Evolutionary conservation across 2,888 invertebrate species (phyloP).

Genomic region (Dichetophora obliterata): DNA sequence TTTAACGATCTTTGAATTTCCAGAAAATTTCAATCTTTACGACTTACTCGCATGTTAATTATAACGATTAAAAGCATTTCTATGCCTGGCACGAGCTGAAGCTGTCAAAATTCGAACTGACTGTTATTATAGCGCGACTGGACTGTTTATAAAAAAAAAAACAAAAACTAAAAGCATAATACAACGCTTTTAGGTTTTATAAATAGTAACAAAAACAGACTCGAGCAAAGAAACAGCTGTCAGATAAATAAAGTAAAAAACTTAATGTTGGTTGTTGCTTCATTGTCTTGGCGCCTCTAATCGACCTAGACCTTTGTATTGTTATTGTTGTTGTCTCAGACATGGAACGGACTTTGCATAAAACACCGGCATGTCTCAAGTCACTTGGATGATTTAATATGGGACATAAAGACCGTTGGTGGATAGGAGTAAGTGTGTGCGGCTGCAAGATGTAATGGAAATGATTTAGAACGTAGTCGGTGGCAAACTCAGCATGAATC

Average conservation of each 20-base stretch:
- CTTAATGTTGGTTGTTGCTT: slow-evolving; percentile 16
- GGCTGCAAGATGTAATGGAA: neutral
- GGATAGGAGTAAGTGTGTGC: neutral
- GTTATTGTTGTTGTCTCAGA: slow-evolving; percentile 20
- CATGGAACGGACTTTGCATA: neutral
- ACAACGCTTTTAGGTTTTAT: neutral
- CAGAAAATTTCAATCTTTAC: neutral
- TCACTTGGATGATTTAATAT: slow-evolving; percentile 31
- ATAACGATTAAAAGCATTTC: neutral
- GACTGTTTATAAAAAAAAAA: neutral
- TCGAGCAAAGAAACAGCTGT: neutral
- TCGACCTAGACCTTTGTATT: slow-evolving; percentile 37
- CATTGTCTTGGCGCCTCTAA: slow-evolving; percentile 29
- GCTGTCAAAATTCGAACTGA: slow-evolving; percentile 30
- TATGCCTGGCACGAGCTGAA: slow-evolving; percentile 11
- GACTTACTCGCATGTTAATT: neutral
- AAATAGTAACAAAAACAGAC: neutral
- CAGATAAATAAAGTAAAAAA: slow-evolving; percentile 16
- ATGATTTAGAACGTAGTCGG: neutral
- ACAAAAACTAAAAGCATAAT: neutral
- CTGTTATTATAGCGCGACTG: neutral
- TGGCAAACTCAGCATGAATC: neutral
- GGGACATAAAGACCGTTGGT: neutral
- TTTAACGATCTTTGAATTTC: neutral
- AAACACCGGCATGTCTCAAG: neutral